Conservation (phyloP, 23 tunicate species). For the Phallusia fumigata region DNA sequence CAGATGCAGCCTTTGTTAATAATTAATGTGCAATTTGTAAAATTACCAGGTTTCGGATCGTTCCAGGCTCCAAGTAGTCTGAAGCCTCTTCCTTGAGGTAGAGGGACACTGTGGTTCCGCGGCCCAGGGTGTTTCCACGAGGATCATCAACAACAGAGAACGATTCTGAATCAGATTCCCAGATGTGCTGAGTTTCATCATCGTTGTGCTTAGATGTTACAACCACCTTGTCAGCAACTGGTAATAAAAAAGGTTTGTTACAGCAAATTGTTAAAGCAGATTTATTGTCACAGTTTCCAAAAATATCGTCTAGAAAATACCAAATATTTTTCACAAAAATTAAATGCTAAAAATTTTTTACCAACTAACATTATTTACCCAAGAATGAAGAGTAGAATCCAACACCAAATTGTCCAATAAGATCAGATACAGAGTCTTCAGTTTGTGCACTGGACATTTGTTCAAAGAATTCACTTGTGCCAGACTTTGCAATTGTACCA, state of each 20-base stretch:
- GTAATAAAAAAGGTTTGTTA: not conserved
- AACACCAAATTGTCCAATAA: slow-evolving; percentile 99
- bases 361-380: slow-evolving; percentile 19
- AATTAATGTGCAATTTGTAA: not conserved
- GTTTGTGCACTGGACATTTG: slow-evolving; percentile 83
- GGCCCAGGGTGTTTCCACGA: slow-evolving; percentile 86
- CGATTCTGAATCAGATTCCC: slow-evolving; percentile 98
- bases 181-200: slow-evolving; percentile 93
- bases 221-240: slow-evolving; percentile 96
- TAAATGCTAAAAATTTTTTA: not conserved
- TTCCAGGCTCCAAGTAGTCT: slow-evolving; percentile 78
- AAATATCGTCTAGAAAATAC: too few species aligned
- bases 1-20: too few species aligned
- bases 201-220: slow-evolving; percentile 94
- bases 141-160: slow-evolving; percentile 91
- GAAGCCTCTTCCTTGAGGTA: slow-evolving; percentile 98
- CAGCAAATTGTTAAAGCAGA: not conserved
- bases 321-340: too few species aligned
- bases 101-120: slow-evolving; percentile 97
- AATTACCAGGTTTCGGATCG: slow-evolving; percentile 76
- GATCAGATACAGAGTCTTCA: slow-evolving; percentile 90
- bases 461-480: slow-evolving; percentile 97
- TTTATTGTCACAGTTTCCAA: too few species aligned
- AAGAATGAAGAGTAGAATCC: slow-evolving; percentile 98
- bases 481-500: slow-evolving; percentile 99